Evolutionary conservation across 2,113 vertebrate species (phyloP).

Genomic region (Pollimyrus isidori): DNA sequence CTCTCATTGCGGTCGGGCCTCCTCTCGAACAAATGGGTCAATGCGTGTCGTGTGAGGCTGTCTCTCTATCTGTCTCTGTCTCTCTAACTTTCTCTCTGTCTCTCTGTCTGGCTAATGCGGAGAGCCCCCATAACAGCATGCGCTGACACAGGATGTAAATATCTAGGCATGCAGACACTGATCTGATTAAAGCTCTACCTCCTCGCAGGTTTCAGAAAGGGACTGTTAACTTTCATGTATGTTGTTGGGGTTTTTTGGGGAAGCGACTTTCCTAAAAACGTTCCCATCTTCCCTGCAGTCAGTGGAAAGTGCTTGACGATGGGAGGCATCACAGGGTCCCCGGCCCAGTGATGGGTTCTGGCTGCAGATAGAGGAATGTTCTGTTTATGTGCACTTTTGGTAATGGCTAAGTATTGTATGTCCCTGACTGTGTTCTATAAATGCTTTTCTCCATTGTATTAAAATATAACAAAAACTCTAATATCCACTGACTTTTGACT

Average conservation of each 20-base stretch:
- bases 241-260: constrained; percentile 33
- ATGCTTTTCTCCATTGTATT: constrained; percentile 7
- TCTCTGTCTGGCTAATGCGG: neutral
- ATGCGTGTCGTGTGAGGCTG: neutral
- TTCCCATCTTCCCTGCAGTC: constrained; percentile 32
- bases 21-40: neutral
- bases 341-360: neutral
- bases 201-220: constrained; percentile 52
- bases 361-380: constrained; percentile 2
- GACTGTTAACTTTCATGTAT: constrained; percentile 50
- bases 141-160: constrained; percentile 30
- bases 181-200: constrained; percentile 52
- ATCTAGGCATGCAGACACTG: constrained; percentile 27
- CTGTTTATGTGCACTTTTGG: constrained; percentile 18
- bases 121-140: neutral
- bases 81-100: neutral
- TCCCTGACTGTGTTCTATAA: constrained; percentile 1
- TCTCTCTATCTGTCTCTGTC: neutral
- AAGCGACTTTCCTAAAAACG: constrained; percentile 33
- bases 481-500: constrained; percentile 8
- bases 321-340: neutral
- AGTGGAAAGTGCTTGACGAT: neutral
- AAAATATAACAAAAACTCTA: constrained; percentile 6
- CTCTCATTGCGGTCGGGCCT: neutral
- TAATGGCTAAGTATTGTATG: constrained; percentile 5